Conservation (phyloP, 2,797 vertebrate genomes). For the Rousettus madagascariensis region DNA sequence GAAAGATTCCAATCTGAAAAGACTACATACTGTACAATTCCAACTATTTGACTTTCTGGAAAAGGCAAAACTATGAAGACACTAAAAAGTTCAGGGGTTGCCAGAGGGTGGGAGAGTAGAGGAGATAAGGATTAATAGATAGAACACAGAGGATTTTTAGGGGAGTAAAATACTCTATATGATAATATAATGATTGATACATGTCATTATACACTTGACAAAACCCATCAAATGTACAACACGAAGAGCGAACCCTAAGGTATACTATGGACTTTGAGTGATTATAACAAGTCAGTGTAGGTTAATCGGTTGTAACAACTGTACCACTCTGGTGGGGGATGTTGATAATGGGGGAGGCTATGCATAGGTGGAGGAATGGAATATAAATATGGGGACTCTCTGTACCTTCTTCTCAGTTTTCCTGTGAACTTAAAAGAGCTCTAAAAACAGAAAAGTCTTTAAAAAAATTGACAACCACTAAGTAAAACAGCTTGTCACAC, state of each 20-base stretch:
- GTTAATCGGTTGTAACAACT: conserved; percentile 1
- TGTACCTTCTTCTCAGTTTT: conserved; percentile 37
- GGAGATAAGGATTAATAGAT: neutral
- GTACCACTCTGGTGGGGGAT: neutral
- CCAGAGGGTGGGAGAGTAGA: neutral
- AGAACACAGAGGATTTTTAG: conserved; percentile 27
- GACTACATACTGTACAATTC: neutral
- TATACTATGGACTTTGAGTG: neutral
- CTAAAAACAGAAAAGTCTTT: conserved; percentile 18
- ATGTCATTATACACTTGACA: neutral
- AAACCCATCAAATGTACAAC: neutral
- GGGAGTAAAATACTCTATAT: neutral
- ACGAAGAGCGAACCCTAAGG: neutral
- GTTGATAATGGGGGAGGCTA: neutral
- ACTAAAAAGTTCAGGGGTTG: conserved; percentile 18
- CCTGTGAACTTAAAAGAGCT: conserved; percentile 41
- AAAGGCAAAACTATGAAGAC: neutral
- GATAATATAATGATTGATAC: neutral
- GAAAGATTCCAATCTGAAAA: conserved; percentile 17
- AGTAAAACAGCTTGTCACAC: neutral
- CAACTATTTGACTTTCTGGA: neutral
- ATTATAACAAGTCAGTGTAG: neutral
- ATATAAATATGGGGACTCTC: neutral
- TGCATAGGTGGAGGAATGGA: neutral
- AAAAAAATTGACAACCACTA: neutral